A percentile compares a stretch with the other conserved stretches of the same genome.
These are phyloP conservation scores for Micromys minutus DNA, from an alignment of 2,113 vertebrate species.

Conservation along the genomic window DNA sequence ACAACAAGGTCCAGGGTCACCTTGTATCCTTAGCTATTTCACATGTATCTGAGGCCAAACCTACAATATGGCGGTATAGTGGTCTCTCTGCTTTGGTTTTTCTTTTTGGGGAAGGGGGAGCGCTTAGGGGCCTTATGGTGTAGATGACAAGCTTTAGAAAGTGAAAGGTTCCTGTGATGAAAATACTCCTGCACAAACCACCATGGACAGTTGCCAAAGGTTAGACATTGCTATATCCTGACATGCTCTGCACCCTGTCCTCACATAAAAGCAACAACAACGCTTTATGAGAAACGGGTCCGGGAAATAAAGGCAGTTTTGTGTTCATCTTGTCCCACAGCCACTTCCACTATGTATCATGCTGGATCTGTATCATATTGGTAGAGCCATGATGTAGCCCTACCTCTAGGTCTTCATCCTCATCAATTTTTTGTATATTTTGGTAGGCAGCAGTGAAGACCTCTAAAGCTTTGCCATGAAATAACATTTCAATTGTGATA, in stretches of 20 bases:
- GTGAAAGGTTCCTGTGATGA: not conserved
- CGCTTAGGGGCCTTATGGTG: accelerated
- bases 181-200: not conserved
- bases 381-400: conserved; percentile 49
- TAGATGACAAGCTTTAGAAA: not conserved
- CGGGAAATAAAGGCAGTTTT: conserved; percentile 5
- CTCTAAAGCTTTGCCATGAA: conserved; percentile 97
- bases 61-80: not conserved
- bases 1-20: not conserved
- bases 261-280: not conserved
- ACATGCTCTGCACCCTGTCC: not conserved
- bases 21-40: not conserved
- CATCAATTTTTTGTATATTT: conserved; percentile 95
- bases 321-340: not conserved
- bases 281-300: not conserved
- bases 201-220: not conserved
- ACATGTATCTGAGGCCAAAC: not conserved
- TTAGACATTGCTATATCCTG: not conserved
- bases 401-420: conserved; percentile 97
- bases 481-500: conserved; percentile 96
- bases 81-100: not conserved
- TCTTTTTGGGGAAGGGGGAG: accelerated
- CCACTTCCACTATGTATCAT: not conserved
- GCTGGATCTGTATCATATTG: not conserved
- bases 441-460: conserved; percentile 94